These are phyloP conservation scores for Cyphomyrus discorhynchus DNA, from an alignment of 2,113 vertebrate genomes.

Conservation along the genomic window DNA sequence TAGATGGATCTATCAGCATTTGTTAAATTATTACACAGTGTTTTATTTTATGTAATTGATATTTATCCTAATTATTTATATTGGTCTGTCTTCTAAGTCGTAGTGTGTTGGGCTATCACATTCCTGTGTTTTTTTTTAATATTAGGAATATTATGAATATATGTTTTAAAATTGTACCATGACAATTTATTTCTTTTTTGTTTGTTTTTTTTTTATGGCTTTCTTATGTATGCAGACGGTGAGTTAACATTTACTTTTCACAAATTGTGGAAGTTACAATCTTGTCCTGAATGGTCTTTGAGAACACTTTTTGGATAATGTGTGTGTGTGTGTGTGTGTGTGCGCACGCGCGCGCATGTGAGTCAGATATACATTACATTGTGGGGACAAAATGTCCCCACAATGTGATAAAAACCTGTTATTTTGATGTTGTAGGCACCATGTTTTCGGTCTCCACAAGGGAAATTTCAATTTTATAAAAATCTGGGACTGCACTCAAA, in stretches of 20 bases:
- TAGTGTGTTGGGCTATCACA: conserved; percentile 28
- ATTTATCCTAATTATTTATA: background rate
- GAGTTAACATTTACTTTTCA: conserved; percentile 84
- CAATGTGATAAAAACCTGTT: too few species aligned
- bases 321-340: background rate
- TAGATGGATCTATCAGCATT: background rate
- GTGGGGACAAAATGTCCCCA: too few species aligned
- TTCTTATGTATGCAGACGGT: conserved; percentile 99
- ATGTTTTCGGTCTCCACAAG: too few species aligned
- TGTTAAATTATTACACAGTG: background rate
- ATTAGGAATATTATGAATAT: conserved; percentile 43
- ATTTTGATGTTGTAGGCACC: too few species aligned
- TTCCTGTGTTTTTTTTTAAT: conserved; percentile 18
- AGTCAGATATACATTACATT: too few species aligned
- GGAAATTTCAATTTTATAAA: too few species aligned
- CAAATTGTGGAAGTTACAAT: conserved; percentile 78
- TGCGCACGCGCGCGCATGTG: too few species aligned
- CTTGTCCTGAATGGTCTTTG: conserved; percentile 66
- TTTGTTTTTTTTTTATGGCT: conserved; percentile 86
- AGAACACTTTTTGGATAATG: background rate
- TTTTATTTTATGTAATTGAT: background rate
- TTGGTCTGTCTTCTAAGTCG: conserved; percentile 35
- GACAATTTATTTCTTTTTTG: conserved; percentile 72
- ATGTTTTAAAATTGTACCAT: conserved; percentile 50
- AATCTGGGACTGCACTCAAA: too few species aligned